Percentiles rank a stretch among this genome's conserved stretches.
These are phyloP conservation scores for Corythoichthys haematopterus DNA, from an alignment of 2,113 vertebrate genomes.

Conservation along the genomic window DNA sequence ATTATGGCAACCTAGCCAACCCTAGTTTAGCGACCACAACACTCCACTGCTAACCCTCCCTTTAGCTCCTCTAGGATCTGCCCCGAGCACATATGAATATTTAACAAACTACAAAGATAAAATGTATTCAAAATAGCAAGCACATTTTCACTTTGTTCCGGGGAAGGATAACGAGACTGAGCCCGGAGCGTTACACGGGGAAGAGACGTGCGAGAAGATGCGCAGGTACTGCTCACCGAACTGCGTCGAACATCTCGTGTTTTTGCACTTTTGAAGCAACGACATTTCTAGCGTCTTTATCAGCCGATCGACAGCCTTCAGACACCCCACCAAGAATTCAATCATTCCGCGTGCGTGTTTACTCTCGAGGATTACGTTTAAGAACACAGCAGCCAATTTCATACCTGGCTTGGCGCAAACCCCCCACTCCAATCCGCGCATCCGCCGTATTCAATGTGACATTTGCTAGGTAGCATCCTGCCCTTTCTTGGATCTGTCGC, in stretches of 20 bases:
- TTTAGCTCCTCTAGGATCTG: neutral
- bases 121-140: neutral
- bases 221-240: neutral
- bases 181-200: slow-evolving; percentile 2
- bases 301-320: slow-evolving; percentile 37
- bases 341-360: slow-evolving; percentile 56
- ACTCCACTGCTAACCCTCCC: neutral
- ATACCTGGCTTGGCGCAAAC: slow-evolving; percentile 63
- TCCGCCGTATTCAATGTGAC: slow-evolving; percentile 36
- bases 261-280: slow-evolving; percentile 14
- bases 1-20: no score
- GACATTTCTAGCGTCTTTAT: slow-evolving; percentile 27
- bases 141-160: neutral
- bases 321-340: slow-evolving; percentile 39
- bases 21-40: neutral
- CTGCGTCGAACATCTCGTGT: slow-evolving; percentile 3
- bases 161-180: slow-evolving; percentile 6
- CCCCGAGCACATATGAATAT: neutral
- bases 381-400: slow-evolving; percentile 73
- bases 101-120: neutral
- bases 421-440: slow-evolving; percentile 1
- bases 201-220: neutral
- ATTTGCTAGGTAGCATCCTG: slow-evolving; percentile 46
- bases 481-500: slow-evolving; percentile 28
- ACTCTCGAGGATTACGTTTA: slow-evolving; percentile 68